A percentile compares a stretch with the other conserved stretches of the same genome.
These are phyloP conservation scores for Chesias legatella DNA, from an alignment of 2,888 invertebrate species.

Conservation along the genomic window DNA sequence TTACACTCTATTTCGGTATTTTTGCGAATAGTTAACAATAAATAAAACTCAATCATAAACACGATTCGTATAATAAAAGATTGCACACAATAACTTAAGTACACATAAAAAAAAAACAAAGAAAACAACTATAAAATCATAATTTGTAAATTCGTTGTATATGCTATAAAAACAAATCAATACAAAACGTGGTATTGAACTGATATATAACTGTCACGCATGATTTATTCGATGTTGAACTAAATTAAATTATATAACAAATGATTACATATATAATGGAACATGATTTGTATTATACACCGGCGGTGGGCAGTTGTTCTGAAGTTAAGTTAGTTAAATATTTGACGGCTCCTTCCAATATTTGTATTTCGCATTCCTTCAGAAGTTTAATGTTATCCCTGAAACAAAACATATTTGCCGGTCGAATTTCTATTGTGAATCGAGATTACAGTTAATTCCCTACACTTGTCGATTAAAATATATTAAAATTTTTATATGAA, in stretches of 20 bases:
- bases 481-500: too few relatives aligned
- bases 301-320: conserved; percentile 46
- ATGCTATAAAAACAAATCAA: conserved; percentile 29
- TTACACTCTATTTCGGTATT: too few relatives aligned
- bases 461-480: too few relatives aligned
- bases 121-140: conserved; percentile 30
- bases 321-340: conserved; percentile 53
- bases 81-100: conserved; percentile 42
- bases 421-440: too few relatives aligned
- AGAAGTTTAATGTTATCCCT: conserved; percentile 65
- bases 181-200: conserved; percentile 27
- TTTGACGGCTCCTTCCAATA: conserved; percentile 64
- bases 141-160: conserved; percentile 41
- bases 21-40: too few relatives aligned
- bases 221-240: conserved; percentile 38
- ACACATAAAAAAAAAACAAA: conserved; percentile 35
- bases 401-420: conserved; percentile 43
- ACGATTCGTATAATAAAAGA: conserved; percentile 28
- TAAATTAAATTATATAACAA: conserved; percentile 5
- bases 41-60: conserved; percentile 13
- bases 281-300: conserved; percentile 29
- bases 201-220: conserved; percentile 41
- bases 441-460: too few relatives aligned
- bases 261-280: conserved; percentile 5
- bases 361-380: conserved; percentile 70